Conservation (phyloP, 2,797 vertebrate genomes). For the Sebastes steindachneri region DNA sequence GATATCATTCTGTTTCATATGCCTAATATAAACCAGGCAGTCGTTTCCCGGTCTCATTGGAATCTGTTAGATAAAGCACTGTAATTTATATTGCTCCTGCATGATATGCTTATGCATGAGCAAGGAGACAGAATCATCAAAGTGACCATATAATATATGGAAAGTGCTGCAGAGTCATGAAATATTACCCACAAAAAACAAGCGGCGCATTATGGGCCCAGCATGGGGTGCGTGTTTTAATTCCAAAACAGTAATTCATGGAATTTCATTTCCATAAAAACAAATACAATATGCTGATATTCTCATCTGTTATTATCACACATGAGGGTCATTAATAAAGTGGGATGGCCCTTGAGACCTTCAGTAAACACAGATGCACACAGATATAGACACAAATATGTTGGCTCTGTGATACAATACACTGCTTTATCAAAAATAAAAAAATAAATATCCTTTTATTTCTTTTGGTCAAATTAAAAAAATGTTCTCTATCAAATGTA, state of each 20-base stretch:
- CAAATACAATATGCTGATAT: conserved; percentile 66
- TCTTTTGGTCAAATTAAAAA: conserved; percentile 16
- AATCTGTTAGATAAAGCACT: conserved; percentile 67
- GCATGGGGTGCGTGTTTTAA: conserved; percentile 72
- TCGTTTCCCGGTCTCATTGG: conserved; percentile 54
- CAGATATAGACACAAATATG: conserved; percentile 30
- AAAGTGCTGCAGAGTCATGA: conserved; percentile 62
- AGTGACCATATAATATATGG: conserved; percentile 79
- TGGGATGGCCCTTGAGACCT: conserved; percentile 48
- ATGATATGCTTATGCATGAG: conserved; percentile 75
- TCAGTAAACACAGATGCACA: conserved; percentile 40
- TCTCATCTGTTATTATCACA: conserved; percentile 70
- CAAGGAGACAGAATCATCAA: conserved; percentile 63
- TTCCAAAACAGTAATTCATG: conserved; percentile 71
- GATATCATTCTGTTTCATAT: conserved; percentile 67
- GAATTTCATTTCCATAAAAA: conserved; percentile 75
- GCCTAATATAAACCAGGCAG: conserved; percentile 59
- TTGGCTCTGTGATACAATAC: conserved; percentile 7
- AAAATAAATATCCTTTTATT: not conserved
- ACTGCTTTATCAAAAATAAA: conserved; percentile 22
- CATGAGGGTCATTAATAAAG: conserved; percentile 72
- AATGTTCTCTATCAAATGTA: conserved; percentile 12
- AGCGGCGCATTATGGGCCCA: conserved; percentile 60
- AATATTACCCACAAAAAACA: conserved; percentile 61
- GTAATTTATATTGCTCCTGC: conserved; percentile 72